Conservation (phyloP, 2,113 vertebrate species). For the Aleadryas rufinucha region DNA sequence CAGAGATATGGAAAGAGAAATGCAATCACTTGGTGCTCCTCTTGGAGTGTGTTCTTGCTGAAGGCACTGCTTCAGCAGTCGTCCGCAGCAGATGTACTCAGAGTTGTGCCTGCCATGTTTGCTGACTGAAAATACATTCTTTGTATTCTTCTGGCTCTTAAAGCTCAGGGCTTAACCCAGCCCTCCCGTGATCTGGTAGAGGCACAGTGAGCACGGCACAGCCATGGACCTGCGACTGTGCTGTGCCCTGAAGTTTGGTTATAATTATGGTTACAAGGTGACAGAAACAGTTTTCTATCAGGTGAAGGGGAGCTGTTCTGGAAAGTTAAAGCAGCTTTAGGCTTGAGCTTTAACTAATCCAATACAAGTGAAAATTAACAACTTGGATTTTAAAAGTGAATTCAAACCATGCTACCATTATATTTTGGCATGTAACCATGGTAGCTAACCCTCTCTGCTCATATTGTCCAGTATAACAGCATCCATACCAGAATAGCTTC, state of each 20-base stretch:
- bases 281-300: background rate
- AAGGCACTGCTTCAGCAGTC: background rate
- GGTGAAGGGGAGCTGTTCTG: background rate
- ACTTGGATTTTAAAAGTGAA: background rate
- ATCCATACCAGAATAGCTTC: background rate
- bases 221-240: fast-evolving
- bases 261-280: background rate
- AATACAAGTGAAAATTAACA: background rate
- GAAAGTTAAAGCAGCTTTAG: background rate
- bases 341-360: background rate
- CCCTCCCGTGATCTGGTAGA: too few species aligned
- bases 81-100: background rate
- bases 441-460: background rate
- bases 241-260: background rate
- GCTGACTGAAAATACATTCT: background rate
- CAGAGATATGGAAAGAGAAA: background rate
- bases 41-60: background rate
- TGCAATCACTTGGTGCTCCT: background rate
- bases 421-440: background rate
- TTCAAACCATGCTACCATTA: background rate
- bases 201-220: fast-evolving
- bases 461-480: background rate
- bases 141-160: background rate
- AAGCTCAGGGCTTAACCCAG: background rate
- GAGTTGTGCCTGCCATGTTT: background rate